Evolutionary conservation across 2,888 invertebrate genomes (phyloP).

Genomic region (Byasa hedistus): DNA sequence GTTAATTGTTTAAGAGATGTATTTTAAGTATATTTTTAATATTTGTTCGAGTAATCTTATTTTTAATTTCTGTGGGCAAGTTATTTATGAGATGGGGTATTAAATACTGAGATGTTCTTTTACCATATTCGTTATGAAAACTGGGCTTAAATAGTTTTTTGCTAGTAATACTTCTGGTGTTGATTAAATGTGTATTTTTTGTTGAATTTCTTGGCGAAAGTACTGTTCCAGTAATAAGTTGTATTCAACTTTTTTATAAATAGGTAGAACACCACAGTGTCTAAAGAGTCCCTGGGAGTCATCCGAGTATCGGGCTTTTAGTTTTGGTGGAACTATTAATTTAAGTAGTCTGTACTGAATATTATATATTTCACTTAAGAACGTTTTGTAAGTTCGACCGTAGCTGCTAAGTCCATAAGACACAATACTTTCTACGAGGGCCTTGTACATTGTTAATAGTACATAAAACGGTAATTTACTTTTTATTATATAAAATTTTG

Average conservation of each 20-base stretch:
- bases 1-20: too few species aligned
- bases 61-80: too few species aligned
- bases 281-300: not conserved
- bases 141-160: too few species aligned
- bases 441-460: not conserved
- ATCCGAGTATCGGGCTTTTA: not conserved
- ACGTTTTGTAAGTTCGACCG: too few species aligned
- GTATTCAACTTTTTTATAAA: not conserved
- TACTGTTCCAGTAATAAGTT: not conserved
- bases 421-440: not conserved
- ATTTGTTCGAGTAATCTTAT: too few species aligned
- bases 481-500: not conserved
- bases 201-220: not conserved
- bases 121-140: too few species aligned
- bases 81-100: too few species aligned
- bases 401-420: not conserved
- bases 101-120: too few species aligned
- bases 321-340: not conserved
- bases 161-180: not conserved
- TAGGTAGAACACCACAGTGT: not conserved
- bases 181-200: not conserved
- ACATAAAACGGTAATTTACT: not conserved
- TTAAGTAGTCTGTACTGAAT: too few species aligned
- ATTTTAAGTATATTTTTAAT: too few species aligned
- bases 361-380: too few species aligned